Evolutionary conservation across 1,140 invertebrate species (phyloP).

Genomic region (Drosophila varians): DNA sequence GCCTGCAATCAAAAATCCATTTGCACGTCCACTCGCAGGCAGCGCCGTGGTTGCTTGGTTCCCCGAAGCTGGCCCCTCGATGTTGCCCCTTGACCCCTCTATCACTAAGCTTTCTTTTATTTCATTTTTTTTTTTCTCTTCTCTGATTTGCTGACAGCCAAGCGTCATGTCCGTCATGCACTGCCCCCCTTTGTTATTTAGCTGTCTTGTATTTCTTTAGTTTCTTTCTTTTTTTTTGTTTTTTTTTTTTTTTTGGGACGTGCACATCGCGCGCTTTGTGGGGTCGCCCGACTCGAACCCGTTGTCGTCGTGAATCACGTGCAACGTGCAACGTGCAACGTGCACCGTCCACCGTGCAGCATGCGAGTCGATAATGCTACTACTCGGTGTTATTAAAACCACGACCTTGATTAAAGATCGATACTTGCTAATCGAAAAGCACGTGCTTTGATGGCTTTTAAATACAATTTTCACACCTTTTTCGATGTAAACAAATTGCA

Average conservation of each 20-base stretch:
- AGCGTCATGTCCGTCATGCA: slow-evolving; percentile 56
- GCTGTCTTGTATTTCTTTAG: neutral
- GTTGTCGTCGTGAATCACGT: neutral
- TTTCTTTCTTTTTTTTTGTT: neutral
- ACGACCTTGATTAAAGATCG: neutral
- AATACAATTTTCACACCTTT: neutral
- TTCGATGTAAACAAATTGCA: neutral
- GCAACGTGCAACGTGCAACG: neutral
- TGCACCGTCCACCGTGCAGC: neutral
- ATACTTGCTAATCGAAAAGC: neutral
- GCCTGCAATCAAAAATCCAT: slow-evolving; percentile 75
- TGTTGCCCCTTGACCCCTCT: slow-evolving; percentile 5
- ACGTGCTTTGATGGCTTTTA: neutral
- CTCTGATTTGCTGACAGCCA: slow-evolving; percentile 55
- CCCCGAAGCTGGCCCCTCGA: slow-evolving; percentile 1
- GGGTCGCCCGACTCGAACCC: slow-evolving; percentile 17
- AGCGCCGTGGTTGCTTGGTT: no score
- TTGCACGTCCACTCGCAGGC: slow-evolving; percentile 61
- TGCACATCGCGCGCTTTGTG: slow-evolving; percentile 57
- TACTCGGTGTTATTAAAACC: neutral
- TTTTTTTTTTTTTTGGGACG: slow-evolving; percentile 22
- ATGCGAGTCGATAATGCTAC: neutral
- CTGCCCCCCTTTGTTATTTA: neutral
- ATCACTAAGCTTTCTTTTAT: no score
- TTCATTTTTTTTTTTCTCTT: no score